A percentile compares a stretch with the other conserved stretches of the same genome.
Evolutionary conservation across 2,113 vertebrate species (phyloP).

Genomic region (Xiphophorus hellerii): DNA sequence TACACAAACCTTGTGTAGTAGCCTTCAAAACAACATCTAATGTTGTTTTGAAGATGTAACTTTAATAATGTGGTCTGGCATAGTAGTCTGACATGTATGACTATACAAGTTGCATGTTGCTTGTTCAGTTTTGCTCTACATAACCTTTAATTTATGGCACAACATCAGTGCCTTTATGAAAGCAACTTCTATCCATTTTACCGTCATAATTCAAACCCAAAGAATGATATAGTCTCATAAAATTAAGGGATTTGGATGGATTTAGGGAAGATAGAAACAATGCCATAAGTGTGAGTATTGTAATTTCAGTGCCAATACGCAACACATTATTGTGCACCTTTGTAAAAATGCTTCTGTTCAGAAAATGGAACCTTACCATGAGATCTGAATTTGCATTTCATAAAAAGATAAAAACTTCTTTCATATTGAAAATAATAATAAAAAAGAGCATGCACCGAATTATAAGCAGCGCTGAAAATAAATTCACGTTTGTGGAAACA

Average conservation of each 20-base stretch:
- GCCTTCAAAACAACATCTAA: too few species aligned
- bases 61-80: not conserved
- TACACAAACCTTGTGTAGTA: too few species aligned
- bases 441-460: not conserved
- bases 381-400: not conserved
- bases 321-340: not conserved
- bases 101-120: not conserved
- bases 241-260: not conserved
- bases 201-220: not conserved
- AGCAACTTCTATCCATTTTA: not conserved
- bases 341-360: not conserved
- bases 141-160: not conserved
- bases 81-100: not conserved
- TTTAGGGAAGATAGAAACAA: not conserved
- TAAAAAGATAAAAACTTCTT: not conserved
- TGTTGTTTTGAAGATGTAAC: too few species aligned
- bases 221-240: not conserved
- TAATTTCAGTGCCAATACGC: not conserved
- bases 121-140: not conserved
- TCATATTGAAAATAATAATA: not conserved
- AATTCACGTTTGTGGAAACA: not conserved
- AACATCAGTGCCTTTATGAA: not conserved
- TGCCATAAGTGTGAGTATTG: not conserved
- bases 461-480: constrained; percentile 4
- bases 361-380: not conserved